Conservation (phyloP, 2,113 vertebrate species). For the Peromyscus californicus region DNA sequence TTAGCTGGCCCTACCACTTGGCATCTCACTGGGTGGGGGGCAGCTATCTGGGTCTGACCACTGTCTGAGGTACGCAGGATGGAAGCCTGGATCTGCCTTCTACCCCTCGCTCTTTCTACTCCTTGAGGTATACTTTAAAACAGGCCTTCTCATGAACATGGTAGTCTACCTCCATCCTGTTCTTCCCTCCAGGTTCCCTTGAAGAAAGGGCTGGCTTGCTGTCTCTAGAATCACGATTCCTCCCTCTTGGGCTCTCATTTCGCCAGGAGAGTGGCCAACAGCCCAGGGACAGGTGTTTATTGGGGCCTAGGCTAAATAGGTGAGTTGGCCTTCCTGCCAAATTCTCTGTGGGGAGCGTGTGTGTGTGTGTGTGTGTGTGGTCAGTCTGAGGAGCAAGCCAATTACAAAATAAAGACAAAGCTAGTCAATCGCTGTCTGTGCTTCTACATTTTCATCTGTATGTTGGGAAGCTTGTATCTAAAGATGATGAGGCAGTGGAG, state of each 20-base stretch:
- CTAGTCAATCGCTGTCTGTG: not conserved
- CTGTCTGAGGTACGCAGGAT: not conserved
- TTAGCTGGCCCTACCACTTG: not conserved
- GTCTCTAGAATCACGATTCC: not conserved
- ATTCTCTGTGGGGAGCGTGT: not conserved
- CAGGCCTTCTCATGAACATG: not conserved
- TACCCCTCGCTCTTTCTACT: not conserved
- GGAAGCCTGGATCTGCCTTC: not conserved
- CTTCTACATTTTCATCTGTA: not conserved
- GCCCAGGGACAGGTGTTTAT: not conserved
- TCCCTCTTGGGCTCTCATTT: not conserved
- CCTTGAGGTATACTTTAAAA: not conserved
- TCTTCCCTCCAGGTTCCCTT: not conserved
- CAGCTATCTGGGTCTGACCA: not conserved
- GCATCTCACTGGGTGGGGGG: not conserved
- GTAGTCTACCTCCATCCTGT: not conserved
- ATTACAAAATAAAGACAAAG: not conserved
- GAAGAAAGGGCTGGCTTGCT: not conserved
- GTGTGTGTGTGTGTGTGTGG: fast-evolving
- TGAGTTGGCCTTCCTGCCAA: not conserved
- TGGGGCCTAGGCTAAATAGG: not conserved
- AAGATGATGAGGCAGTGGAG: not conserved
- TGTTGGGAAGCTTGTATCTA: not conserved
- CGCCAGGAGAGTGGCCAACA: not conserved
- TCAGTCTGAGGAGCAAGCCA: not conserved